A percentile compares a stretch with the other conserved stretches of the same genome.
phyloP scores from a whole-genome alignment of 2,888 invertebrate genomes.

The Fabriciana adippe region DNA sequence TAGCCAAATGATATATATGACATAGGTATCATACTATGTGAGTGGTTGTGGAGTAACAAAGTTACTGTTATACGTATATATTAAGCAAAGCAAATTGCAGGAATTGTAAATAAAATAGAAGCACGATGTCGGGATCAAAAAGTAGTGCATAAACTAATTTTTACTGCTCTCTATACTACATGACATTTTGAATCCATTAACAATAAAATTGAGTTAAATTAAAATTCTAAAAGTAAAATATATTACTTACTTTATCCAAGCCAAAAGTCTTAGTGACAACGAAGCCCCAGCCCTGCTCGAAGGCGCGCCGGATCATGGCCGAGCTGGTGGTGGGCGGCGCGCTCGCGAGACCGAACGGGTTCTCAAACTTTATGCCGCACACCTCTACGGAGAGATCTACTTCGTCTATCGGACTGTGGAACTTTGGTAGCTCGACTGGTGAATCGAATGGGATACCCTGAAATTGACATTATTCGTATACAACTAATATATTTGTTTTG shows the following conservation, averaged over 20 bases:
- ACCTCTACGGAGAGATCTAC: conserved; percentile 97
- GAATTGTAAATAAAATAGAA: too few relatives aligned
- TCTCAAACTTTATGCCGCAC: conserved; percentile 96
- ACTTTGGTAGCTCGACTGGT: conserved; percentile 91
- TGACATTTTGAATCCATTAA: too few relatives aligned
- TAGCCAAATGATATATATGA: too few relatives aligned
- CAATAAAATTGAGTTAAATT: too few relatives aligned
- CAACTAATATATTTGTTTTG: not conserved
- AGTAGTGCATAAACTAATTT: too few relatives aligned
- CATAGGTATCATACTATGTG: too few relatives aligned
- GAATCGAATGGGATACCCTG: conserved; percentile 84
- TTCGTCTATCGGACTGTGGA: conserved; percentile 95
- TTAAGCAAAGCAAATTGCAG: too few relatives aligned
- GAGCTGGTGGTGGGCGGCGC: conserved; percentile 97
- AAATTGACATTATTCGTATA: conserved; percentile 4
- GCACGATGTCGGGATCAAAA: too few relatives aligned
- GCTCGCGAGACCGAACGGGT: conserved; percentile 98
- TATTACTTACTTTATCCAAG: conserved; percentile 89
- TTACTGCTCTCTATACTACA: too few relatives aligned
- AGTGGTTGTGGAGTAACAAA: too few relatives aligned
- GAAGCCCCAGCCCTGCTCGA: conserved; percentile 98
- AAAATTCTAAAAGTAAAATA: too few relatives aligned
- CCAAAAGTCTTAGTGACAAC: conserved; percentile 98
- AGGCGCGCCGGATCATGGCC: conserved; percentile 97
- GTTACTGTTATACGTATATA: too few relatives aligned